Base-by-base conservation (phyloP, 2,888 invertebrate species). In the Tanypteryx hageni region DNA sequence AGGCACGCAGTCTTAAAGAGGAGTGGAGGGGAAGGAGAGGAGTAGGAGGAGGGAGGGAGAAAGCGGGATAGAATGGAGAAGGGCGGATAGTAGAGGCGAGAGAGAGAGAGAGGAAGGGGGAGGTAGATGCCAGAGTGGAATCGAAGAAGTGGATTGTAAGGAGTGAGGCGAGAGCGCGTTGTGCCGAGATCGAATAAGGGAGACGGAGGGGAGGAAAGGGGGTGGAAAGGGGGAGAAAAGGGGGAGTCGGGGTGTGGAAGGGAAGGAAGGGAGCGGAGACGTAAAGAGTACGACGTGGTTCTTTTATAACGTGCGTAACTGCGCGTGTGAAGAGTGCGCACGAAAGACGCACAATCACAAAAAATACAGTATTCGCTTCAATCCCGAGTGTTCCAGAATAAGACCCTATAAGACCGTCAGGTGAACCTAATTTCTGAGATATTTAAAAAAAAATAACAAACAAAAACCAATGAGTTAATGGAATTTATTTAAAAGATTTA, bases 1-100 rank as follows among this genome's bases (percentile, higher is more conserved):
- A 89, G 89, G 92, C 81, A 89, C 61, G 81, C 89, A 89, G 92
- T 89, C 84, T 76, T 76, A 68, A 76, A 18, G 86, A 16, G 59
- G 76, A 59, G 27, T 58, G 61, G 57, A 59, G 59, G 9, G 44
- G 56, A 31, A 0, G 82, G 59, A 11, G 84, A 22, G 61, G 82
- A 14, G 5, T 13, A 31, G 84, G 16, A 16, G n/a, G 92, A 81
- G 58, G 31, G 9, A 44, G 14, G 56, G 31, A 81, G 18, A 59
- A 59, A 68, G 92, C 56, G 86, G 56, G 57, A 44, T 44, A 44
- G 5, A 27, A 27, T 44, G n/a, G 57, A 59, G 83, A 85, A 68
- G 84, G 86, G 83, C 31, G 57, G n/a, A n/a, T n/a, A 85, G 56
- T 5, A 57, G 59, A 13, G 44, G 5, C 3, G 44, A 44, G 44